These are phyloP conservation scores for Aporrectodea caliginosa DNA, from an alignment of 1,140 invertebrate genomes.

Conservation along the genomic window DNA sequence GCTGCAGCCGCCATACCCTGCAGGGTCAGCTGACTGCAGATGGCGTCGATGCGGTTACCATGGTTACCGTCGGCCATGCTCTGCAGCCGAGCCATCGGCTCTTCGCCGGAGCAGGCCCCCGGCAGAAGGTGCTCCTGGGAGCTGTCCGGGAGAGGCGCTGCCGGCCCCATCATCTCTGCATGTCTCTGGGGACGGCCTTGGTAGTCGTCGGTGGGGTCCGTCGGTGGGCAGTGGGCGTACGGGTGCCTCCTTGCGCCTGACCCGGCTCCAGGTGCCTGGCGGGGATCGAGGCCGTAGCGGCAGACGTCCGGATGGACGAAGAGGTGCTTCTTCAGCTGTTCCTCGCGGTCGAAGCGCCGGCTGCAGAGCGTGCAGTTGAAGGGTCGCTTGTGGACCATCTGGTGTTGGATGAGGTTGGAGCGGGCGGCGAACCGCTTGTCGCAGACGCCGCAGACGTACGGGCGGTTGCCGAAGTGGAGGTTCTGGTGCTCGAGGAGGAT, in stretches of 20 bases:
- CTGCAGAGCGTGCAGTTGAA: constrained; percentile 37
- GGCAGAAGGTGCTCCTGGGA: constrained; percentile 32
- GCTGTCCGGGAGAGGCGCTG: constrained; percentile 20
- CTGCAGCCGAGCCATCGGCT: background rate
- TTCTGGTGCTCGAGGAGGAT: constrained; percentile 47
- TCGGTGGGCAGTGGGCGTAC: constrained; percentile 41
- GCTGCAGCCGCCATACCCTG: too few species aligned
- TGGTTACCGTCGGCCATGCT: background rate
- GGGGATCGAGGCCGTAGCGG: constrained; percentile 37
- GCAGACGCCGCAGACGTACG: constrained; percentile 46
- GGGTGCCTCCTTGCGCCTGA: constrained; percentile 39
- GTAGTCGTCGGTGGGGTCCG: too few species aligned
- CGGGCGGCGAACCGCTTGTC: constrained; percentile 43
- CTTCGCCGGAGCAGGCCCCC: constrained; percentile 24
- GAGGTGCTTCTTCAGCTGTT: constrained; percentile 43
- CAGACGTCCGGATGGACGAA: constrained; percentile 39
- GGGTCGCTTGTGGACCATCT: constrained; percentile 38
- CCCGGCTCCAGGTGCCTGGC: constrained; percentile 36
- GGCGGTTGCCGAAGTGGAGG: constrained; percentile 48
- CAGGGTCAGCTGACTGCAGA: constrained; percentile 21
- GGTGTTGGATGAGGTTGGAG: constrained; percentile 45
- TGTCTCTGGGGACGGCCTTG: too few species aligned
- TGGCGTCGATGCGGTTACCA: constrained; percentile 24
- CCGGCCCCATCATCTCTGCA: constrained; percentile 5
- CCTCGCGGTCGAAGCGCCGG: constrained; percentile 42